These are phyloP conservation scores for Cryptus viduatorius DNA, from an alignment of 2,888 invertebrate genomes.

Conservation along the genomic window DNA sequence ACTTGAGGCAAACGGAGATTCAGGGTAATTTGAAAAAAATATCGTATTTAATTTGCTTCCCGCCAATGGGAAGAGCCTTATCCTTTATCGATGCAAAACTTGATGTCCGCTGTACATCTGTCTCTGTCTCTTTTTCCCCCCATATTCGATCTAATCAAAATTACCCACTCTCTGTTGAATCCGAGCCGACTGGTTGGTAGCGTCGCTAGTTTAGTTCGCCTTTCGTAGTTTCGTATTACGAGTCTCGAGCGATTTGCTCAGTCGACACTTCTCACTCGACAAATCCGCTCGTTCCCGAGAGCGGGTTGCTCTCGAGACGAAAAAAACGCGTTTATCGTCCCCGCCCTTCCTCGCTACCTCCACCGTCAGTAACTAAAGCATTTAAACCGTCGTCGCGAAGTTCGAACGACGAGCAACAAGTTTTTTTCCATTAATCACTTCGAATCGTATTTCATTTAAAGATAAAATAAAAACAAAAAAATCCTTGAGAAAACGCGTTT, in stretches of 20 bases:
- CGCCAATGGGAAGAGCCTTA: constrained; percentile 8
- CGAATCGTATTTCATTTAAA: background rate
- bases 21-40: background rate
- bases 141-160: constrained; percentile 44
- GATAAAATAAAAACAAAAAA: background rate
- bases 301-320: constrained; percentile 20
- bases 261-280: constrained; percentile 72
- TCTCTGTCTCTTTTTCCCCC: constrained; percentile 25
- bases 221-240: constrained; percentile 54
- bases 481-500: background rate
- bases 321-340: background rate
- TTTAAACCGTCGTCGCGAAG: constrained; percentile 1
- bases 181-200: constrained; percentile 25
- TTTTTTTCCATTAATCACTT: background rate
- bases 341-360: background rate
- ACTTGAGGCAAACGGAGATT: background rate
- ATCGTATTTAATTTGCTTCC: background rate
- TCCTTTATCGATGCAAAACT: constrained; percentile 28
- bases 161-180: constrained; percentile 53
- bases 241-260: constrained; percentile 45
- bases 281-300: constrained; percentile 66
- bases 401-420: constrained; percentile 3
- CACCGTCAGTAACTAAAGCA: background rate
- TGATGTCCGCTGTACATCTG: constrained; percentile 17
- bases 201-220: constrained; percentile 49